Base-by-base conservation (phyloP, 2,797 vertebrate genomes). In the Poliocrania exsul region DNA sequence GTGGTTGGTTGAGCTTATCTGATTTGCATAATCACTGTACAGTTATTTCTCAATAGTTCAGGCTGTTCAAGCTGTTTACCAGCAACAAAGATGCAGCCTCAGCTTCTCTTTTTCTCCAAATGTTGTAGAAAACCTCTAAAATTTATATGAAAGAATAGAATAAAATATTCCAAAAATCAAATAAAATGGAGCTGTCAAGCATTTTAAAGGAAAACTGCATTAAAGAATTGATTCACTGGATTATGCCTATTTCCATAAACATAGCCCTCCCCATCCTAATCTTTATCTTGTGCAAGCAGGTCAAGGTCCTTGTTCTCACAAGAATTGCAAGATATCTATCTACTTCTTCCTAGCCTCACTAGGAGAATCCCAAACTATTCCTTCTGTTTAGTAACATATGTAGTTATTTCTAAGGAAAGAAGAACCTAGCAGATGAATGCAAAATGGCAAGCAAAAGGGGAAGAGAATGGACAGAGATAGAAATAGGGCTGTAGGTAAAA, bases 1-100 rank as follows among this genome's bases (percentile, higher is more conserved):
- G 38, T 92, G 79, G 86, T 97, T 96, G 92, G 94, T 81, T 93
- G 79, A 87, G 57, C 69, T 93, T 95, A 95, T 94, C 88, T 95
- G 92, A 96, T 97, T 97, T 97, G 75, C 94, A 97, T 96, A 97
- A 96, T 95, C 92, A 61, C 88, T 6, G 8, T 78, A 72, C 31
- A 53, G 90, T 95, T 87, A 95, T 96, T 96, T 93, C 81, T 95
- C 72, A 95, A 88, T 78, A 89, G 75, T 75, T 95, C 75, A 62
- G 50, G 67, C 81, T 93, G 69, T 71, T 97, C 88, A 93, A 92
- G 84, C 92, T 83, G 94, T 94, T 93, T 96, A 75, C 81, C 54
- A 95, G 90, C 90, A 96, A 94, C 90, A 96, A 92, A 96, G 90
- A 96, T 96, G 95, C 94, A 94, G 93, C 25, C 78, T 96, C 96